Evolutionary conservation across 2,888 invertebrate genomes (phyloP).

Genomic region (Creontiades dilutus): DNA sequence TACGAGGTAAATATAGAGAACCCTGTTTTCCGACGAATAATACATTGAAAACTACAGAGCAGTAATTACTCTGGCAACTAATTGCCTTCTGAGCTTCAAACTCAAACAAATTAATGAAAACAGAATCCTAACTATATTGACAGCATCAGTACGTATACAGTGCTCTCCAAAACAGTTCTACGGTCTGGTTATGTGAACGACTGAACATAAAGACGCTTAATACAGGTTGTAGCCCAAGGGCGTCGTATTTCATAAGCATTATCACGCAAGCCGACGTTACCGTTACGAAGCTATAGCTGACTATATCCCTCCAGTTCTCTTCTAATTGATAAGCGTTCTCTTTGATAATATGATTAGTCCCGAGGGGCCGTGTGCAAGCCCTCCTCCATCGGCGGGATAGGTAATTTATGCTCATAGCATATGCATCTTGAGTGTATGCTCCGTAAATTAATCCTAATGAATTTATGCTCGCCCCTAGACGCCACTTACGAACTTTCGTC

Average conservation of each 20-base stretch:
- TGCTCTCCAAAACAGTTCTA: too few relatives aligned
- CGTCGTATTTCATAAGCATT: background rate
- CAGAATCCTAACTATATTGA: too few relatives aligned
- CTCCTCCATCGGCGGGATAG: background rate
- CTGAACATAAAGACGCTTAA: background rate
- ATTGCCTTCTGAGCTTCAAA: too few relatives aligned
- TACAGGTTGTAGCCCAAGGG: background rate
- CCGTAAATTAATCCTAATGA: conserved; percentile 60
- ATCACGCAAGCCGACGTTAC: background rate
- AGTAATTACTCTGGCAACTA: too few relatives aligned
- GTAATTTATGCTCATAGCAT: conserved; percentile 12
- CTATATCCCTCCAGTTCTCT: background rate
- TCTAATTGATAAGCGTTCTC: conserved; percentile 61
- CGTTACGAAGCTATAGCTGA: background rate
- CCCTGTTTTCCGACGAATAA: too few relatives aligned
- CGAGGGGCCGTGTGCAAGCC: conserved; percentile 9
- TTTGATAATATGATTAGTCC: conserved; percentile 34
- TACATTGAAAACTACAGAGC: too few relatives aligned
- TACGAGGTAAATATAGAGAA: too few relatives aligned
- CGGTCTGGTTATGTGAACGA: background rate
- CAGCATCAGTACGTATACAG: too few relatives aligned
- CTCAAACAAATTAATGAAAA: too few relatives aligned
- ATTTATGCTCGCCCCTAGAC: conserved; percentile 33
- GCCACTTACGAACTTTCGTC: conserved; percentile 41
- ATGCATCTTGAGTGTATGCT: conserved; percentile 49